Evolutionary conservation across 1,140 invertebrate genomes (phyloP), one percentile per base, ranked within the genome.

Genomic region (Hyles euphorbiae): DNA sequence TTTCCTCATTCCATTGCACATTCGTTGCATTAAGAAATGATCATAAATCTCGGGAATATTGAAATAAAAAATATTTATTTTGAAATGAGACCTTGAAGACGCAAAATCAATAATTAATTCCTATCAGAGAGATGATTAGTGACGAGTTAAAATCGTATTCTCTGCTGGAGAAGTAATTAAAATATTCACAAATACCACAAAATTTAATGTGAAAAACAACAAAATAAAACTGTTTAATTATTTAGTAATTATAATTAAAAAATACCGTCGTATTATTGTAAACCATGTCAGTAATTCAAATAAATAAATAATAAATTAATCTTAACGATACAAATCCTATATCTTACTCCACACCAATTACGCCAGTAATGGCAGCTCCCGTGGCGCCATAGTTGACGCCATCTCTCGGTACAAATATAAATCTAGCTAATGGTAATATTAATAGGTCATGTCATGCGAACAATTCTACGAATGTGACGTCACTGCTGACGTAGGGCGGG

Each of bases 351-450:
- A 64, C 5, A 6, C 53, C 36, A 5, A 56, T 58, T 50, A 34
- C 53, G 64, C 58, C 63, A 62, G 53, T 62, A 53, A 45, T 53
- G 53, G 57, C 68, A 72, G 58, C 72, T 50, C 56, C 45, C 56
- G 55, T 58, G 80, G 74, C 78, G 78, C 74, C 78, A 65, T 63
- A 49, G 61, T 74, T 82, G 73, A 79, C 76, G 74, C 74, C 78
- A 78, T 70, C 70, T 33, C 43, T 66, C 53, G 63, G 67, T 65
- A 67, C 59, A 60, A 55, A 56, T 54, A 56, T 9, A 12, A 12
- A 44, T 32, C 36, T 43, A 54, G 34, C 11, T 45, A 40, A 68
- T 67, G 67, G 58, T 62, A 58, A 69, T 61, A 61, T 63, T 72
- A 74, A 78, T 74, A 59, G 66, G 70, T 67, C 67, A 64, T 52